Percentiles rank a stretch among this genome's conserved stretches.
Evolutionary conservation across 2,113 vertebrate genomes (phyloP).

Genomic region (Nanorana parkeri): DNA sequence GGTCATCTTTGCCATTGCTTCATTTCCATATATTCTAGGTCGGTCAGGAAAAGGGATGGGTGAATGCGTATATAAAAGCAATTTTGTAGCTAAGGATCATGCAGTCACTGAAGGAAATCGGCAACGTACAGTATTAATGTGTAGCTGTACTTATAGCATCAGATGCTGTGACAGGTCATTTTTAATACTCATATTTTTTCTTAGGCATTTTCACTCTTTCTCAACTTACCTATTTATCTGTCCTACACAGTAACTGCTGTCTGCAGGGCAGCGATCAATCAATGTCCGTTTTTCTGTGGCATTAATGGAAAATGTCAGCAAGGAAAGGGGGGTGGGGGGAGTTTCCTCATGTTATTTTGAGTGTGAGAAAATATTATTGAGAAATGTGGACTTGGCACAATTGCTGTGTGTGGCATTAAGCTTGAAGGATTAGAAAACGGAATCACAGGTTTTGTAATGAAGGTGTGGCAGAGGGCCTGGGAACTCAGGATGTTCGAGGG

Average conservation of each 20-base stretch:
- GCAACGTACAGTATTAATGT: not conserved
- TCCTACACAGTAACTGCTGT: conserved; percentile 5
- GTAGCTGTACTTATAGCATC: not conserved
- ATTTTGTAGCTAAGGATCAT: not conserved
- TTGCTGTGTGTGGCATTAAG: not conserved
- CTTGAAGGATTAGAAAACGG: not conserved
- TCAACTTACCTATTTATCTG: conserved; percentile 16
- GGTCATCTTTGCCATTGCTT: too few species aligned
- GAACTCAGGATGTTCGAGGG: not conserved
- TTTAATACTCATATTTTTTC: too few species aligned
- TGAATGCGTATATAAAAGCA: too few species aligned
- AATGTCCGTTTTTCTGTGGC: not conserved
- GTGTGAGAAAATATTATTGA: not conserved
- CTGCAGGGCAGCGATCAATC: conserved; percentile 18
- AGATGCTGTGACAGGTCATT: too few species aligned
- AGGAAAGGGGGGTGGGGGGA: not conserved
- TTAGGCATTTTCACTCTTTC: too few species aligned
- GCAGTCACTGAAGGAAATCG: not conserved
- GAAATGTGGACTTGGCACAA: not conserved
- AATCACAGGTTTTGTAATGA: not conserved
- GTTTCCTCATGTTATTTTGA: conserved; percentile 36
- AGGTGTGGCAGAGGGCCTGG: not conserved
- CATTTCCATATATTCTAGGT: too few species aligned
- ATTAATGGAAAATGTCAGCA: conserved; percentile 44
- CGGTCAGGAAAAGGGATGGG: too few species aligned